Evolutionary conservation across 2,113 vertebrate genomes (phyloP).

Genomic region (Saccopteryx leptura): DNA sequence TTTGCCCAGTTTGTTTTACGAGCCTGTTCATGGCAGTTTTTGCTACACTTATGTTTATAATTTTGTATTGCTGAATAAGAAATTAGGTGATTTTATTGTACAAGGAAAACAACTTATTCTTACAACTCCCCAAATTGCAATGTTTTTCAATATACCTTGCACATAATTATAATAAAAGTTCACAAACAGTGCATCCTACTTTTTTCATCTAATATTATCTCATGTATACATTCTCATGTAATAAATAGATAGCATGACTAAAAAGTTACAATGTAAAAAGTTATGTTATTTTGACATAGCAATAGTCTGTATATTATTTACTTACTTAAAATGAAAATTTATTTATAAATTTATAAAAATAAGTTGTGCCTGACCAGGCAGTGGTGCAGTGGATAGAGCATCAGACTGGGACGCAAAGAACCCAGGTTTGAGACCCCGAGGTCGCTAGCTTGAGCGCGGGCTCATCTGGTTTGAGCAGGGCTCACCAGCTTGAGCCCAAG

Average conservation of each 20-base stretch:
- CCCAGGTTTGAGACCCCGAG: too few species aligned
- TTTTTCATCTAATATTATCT: not conserved
- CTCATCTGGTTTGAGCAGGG: too few species aligned
- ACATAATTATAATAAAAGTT: not conserved
- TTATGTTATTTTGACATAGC: not conserved
- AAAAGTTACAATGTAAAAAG: not conserved
- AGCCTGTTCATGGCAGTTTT: constrained; percentile 31
- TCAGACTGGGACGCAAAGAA: too few species aligned
- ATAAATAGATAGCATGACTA: not conserved
- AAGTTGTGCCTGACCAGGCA: too few species aligned
- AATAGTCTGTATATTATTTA: not conserved
- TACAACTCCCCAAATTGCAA: not conserved
- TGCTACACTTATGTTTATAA: not conserved
- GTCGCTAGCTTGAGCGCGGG: too few species aligned
- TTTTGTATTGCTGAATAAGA: constrained; percentile 46
- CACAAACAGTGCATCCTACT: not conserved
- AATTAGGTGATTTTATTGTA: constrained; percentile 12
- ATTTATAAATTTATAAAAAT: not conserved
- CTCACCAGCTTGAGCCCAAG: too few species aligned
- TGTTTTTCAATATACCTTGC: constrained; percentile 7
- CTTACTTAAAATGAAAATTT: constrained; percentile 16
- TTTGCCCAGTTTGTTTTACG: constrained; percentile 6
- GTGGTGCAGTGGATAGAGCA: too few species aligned
- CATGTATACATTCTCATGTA: not conserved
- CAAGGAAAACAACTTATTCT: constrained; percentile 50